These are phyloP conservation scores for Sander lucioperca DNA, from an alignment of 2,113 vertebrate genomes.

Conservation along the genomic window DNA sequence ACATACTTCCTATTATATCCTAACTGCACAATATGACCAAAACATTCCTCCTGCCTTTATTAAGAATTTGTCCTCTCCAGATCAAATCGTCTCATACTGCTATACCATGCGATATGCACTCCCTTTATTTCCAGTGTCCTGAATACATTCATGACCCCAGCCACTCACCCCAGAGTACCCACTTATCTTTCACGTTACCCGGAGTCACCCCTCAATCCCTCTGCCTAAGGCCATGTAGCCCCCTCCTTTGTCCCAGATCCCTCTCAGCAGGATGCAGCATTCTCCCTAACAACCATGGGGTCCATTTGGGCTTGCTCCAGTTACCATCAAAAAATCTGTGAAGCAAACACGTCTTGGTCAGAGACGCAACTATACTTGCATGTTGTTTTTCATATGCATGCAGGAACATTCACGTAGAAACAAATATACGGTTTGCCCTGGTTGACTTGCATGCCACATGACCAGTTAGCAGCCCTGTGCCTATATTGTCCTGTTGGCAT, in stretches of 20 bases:
- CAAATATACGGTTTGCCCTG: constrained; percentile 12
- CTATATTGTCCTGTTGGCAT: constrained; percentile 57
- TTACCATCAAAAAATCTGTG: constrained; percentile 57
- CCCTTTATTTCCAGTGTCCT: constrained; percentile 59
- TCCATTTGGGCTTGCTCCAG: constrained; percentile 75
- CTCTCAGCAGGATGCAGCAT: constrained; percentile 67
- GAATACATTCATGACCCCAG: constrained; percentile 63
- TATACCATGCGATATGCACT: background rate
- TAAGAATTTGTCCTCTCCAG: background rate
- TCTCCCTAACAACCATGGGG: constrained; percentile 68
- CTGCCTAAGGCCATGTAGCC: constrained; percentile 43
- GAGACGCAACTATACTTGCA: constrained; percentile 11
- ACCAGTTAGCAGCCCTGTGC: constrained; percentile 29
- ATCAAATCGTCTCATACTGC: constrained; percentile 10
- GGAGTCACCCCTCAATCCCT: constrained; percentile 52
- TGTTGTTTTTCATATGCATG: background rate
- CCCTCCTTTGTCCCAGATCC: constrained; percentile 76
- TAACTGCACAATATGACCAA: constrained; percentile 8
- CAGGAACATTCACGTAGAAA: background rate
- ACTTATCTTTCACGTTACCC: constrained; percentile 70
- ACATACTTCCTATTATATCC: background rate
- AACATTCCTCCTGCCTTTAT: background rate
- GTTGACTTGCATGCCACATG: constrained; percentile 33
- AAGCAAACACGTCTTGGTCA: constrained; percentile 37
- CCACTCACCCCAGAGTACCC: constrained; percentile 59